Evolutionary conservation across 2,888 invertebrate species (phyloP).

Genomic region (Calameuta idolon): DNA sequence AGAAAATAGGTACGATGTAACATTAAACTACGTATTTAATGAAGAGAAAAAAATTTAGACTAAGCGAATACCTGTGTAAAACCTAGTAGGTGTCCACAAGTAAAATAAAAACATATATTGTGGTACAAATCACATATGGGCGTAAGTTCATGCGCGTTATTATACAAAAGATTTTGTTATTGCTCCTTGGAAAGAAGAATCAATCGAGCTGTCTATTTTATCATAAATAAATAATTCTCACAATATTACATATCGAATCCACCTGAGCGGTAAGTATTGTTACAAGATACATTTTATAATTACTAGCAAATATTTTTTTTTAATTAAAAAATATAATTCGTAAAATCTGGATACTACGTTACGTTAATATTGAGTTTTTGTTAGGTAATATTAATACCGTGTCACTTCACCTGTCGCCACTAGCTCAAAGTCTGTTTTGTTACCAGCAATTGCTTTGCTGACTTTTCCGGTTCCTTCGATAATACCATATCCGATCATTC

Average conservation of each 20-base stretch:
- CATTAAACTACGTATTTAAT: slow-evolving; percentile 66
- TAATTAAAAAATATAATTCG: not conserved
- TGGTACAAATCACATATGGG: slow-evolving; percentile 54
- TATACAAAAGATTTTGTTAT: not conserved
- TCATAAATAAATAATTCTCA: not conserved
- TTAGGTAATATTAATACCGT: slow-evolving; percentile 1
- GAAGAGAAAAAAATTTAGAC: slow-evolving; percentile 48
- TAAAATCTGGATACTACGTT: not conserved
- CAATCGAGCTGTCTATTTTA: not conserved
- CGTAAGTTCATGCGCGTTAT: not conserved
- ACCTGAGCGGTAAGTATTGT: not conserved
- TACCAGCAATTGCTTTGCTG: slow-evolving; percentile 28
- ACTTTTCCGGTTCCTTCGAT: slow-evolving; percentile 69
- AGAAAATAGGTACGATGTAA: slow-evolving; percentile 65
- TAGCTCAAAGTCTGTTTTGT: slow-evolving; percentile 58
- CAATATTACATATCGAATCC: not conserved
- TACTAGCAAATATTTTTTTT: not conserved
- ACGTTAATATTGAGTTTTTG: not conserved
- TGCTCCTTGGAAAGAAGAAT: not conserved
- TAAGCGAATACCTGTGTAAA: slow-evolving; percentile 67
- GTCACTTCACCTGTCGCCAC: slow-evolving; percentile 41
- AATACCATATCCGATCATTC: slow-evolving; percentile 80
- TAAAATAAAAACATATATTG: slow-evolving; percentile 65
- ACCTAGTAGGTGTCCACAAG: slow-evolving; percentile 67
- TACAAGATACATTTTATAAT: not conserved